phyloP scores from a whole-genome alignment of 2,113 vertebrate species.

The Toxotes jaculatrix region DNA sequence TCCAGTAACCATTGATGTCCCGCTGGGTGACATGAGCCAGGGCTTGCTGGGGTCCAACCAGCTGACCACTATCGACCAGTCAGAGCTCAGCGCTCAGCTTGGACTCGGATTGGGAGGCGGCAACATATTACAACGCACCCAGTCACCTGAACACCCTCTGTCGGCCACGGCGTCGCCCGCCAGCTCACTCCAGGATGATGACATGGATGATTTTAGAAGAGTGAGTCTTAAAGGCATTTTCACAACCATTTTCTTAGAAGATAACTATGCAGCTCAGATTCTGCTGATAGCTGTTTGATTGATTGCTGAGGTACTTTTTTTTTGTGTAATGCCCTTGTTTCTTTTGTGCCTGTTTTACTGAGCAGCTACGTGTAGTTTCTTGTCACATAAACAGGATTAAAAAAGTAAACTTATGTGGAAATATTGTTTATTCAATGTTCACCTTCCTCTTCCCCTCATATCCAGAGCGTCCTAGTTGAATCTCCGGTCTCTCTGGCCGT shows the following conservation, averaged over 20 bases:
- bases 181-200: constrained; percentile 91
- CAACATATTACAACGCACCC: constrained; percentile 84
- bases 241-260: no score
- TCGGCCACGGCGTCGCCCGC: constrained; percentile 89
- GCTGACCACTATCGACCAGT: constrained; percentile 94
- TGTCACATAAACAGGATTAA: no score
- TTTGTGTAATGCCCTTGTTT: no score
- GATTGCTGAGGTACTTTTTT: not conserved
- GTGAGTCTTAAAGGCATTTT: constrained; percentile 56
- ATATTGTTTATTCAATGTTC: no score
- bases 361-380: not conserved
- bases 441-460: not conserved
- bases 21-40: constrained; percentile 88
- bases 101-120: constrained; percentile 89
- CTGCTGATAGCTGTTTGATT: not conserved
- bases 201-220: constrained; percentile 90
- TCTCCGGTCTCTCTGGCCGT: constrained; percentile 80
- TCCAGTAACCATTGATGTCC: constrained; percentile 91
- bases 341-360: no score
- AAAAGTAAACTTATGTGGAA: no score
- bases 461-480: constrained; percentile 83
- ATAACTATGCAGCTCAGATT: not conserved
- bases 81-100: constrained; percentile 92
- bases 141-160: constrained; percentile 88
- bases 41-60: constrained; percentile 88